Conservation (phyloP, 1,140 invertebrate genomes). For the Luehdorfia chinensis region DNA sequence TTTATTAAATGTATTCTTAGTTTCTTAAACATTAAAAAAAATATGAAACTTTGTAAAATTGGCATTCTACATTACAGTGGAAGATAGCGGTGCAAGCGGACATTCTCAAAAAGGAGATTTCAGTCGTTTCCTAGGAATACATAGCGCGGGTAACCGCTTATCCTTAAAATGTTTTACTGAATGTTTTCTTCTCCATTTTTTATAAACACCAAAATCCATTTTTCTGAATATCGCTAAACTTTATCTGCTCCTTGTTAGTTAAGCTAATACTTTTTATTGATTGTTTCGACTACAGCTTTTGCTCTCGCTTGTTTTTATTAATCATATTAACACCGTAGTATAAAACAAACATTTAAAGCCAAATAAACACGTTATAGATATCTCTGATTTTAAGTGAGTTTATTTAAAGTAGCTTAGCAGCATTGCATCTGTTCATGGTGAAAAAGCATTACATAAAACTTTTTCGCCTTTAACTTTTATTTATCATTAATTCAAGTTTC, state of each 20-base stretch:
- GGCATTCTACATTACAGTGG: constrained; percentile 65
- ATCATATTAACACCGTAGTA: neutral
- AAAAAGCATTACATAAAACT: neutral
- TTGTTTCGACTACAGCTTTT: constrained; percentile 25
- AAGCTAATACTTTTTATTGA: constrained; percentile 25
- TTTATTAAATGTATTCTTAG: constrained; percentile 14
- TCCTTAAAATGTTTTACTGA: constrained; percentile 45
- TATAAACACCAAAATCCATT: constrained; percentile 20
- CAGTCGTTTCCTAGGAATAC: constrained; percentile 85
- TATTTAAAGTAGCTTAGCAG: constrained; percentile 7
- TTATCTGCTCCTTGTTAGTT: constrained; percentile 16
- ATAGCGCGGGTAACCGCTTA: constrained; percentile 80
- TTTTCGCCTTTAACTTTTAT: neutral
- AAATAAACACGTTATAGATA: neutral
- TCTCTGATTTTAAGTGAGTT: neutral
- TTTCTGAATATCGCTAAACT: constrained; percentile 17
- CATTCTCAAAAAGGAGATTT: constrained; percentile 78
- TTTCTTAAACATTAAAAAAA: neutral
- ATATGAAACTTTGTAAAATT: constrained; percentile 21
- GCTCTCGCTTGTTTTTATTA: constrained; percentile 32
- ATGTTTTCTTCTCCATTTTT: constrained; percentile 40
- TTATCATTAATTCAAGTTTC: constrained; percentile 3
- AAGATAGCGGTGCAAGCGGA: constrained; percentile 63
- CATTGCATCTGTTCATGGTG: neutral
- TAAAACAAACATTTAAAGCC: neutral